Base-by-base conservation (phyloP, 1,140 invertebrate genomes). In the Kradibia gibbosae region DNA sequence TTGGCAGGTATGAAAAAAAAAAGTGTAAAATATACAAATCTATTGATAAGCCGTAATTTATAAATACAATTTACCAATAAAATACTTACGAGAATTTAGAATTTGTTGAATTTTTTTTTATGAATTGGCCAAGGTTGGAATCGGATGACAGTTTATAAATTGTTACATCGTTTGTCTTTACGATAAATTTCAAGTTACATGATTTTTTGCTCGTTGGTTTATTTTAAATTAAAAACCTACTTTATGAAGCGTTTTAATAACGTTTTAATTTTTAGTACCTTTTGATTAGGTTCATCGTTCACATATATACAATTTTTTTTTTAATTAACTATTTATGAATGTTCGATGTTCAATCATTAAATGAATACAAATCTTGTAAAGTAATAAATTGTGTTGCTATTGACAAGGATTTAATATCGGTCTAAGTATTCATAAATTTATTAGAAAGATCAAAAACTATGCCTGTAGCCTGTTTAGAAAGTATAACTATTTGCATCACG, bases 31-130 rank as follows among this genome's bases (percentile, higher is more conserved):
- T 31, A 15, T 31, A 62, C 57, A 62, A n/a, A n/a, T 62, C 34
- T 62, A 25, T 62, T 1, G n/a, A 34, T 62, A 31, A 7, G 0
- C 11, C 1, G 28, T 42, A 42, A 39, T 42, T 67, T 67, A 8
- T 39, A 45, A 71, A 48, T 71, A 25, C 25, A 10, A 48, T 55
- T 74, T 36, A 74, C 10, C 65, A 15, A 45, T 42, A 48, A 31
- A 28, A 25, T 75, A 83, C 82, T 83, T 81, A 85, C 84, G 42
- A 48, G 65, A 85, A 85, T 85, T 85, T 85, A 50, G 80, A 73
- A 79, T 81, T 75, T 50, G n/a, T 62, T 53, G 25, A 17, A 71
- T 65, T 31, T 48, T 70, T 81, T 81, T 78, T 75, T 79, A 7
- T 25, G 20, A 60, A 71, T 28, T 57, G 73, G 80, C 82, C 80